Evolutionary conservation across 2,888 invertebrate genomes (phyloP).

Genomic region (Osedax frankpressi): DNA sequence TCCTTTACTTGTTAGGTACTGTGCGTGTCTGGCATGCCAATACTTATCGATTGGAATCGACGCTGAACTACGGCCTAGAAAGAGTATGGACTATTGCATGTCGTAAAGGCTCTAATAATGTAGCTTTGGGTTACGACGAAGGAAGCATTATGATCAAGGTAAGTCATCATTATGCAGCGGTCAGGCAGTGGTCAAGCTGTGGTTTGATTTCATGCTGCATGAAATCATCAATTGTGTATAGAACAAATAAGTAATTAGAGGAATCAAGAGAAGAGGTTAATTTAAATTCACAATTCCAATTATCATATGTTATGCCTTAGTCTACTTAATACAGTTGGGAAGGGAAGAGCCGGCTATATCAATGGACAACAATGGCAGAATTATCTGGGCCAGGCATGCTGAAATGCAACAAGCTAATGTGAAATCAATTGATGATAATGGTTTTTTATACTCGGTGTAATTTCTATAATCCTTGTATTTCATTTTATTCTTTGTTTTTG

Average conservation of each 20-base stretch:
- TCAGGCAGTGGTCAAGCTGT: too few relatives aligned
- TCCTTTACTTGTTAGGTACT: slow-evolving; percentile 54
- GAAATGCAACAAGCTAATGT: slow-evolving; percentile 93
- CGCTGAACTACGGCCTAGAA: slow-evolving; percentile 92
- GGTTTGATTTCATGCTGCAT: too few relatives aligned
- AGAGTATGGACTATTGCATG: slow-evolving; percentile 92
- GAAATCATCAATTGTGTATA: too few relatives aligned
- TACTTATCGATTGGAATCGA: slow-evolving; percentile 86
- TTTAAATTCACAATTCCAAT: too few relatives aligned
- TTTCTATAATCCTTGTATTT: too few relatives aligned
- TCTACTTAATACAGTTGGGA: too few relatives aligned
- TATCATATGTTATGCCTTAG: too few relatives aligned
- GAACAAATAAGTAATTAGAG: too few relatives aligned
- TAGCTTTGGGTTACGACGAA: slow-evolving; percentile 90
- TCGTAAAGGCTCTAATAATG: slow-evolving; percentile 83
- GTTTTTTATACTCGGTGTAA: slow-evolving; percentile 14
- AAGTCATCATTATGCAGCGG: too few relatives aligned
- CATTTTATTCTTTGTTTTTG: too few relatives aligned
- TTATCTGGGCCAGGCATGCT: slow-evolving; percentile 95
- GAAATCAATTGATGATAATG: slow-evolving; percentile 52
- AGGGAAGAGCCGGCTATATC: slow-evolving; percentile 96
- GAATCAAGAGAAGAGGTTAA: too few relatives aligned
- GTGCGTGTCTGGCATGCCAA: slow-evolving; percentile 97
- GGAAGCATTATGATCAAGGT: slow-evolving; percentile 84
- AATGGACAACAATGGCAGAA: slow-evolving; percentile 96